Base-by-base conservation (phyloP, 2,113 vertebrate genomes). In the Cyanistes caeruleus region DNA sequence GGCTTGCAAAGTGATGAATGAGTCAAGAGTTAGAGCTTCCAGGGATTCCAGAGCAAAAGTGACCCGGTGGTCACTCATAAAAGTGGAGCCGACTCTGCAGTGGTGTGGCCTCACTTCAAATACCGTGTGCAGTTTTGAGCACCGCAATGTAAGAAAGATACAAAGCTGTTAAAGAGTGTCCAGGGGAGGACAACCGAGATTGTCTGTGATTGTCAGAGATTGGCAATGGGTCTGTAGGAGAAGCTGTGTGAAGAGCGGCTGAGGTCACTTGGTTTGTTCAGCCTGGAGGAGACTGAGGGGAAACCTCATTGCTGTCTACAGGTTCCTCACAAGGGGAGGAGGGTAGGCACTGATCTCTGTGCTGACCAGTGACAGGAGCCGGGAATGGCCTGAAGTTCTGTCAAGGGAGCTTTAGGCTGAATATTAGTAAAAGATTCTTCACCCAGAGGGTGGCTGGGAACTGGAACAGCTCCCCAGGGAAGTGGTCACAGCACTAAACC, bases 231-330 rank as follows among this genome's bases (percentile, higher is more conserved):
- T 60, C 9, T 39, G 21, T 20, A 21, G 53, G 24, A 60, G 39
- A 82, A 82, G 28, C 6, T 0, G 0, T 27, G 22, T 30, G 39
- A 46, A 24, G 28, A 46, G 46, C 1, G 0, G 39, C 24, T 35
- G 69, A 60, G n/a, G 33, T 53, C 46, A 5, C 46, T 60, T 35
- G 39, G n/a, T 75, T 14, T 75, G 39, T 14, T 89, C 39, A 68
- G n/a, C 46, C 9, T 30, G 20, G 28, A 81, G 30, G 6, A 68
- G 46, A 51, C 25, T 58, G 51, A 58, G 27, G 10, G 52, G 18
- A 56, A 4, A 60, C 21, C 21, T 62, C 62, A 35, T 9, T 19
- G n/a, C 30, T 35, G 9, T 31, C 24, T 27, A 13, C 48, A 41
- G 4, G 16, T 6, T 68, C 48, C 30, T 62, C 14, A 6, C 10